Evolutionary conservation across 2,113 vertebrate species (phyloP).

Genomic region (Anarrhichthys ocellatus): DNA sequence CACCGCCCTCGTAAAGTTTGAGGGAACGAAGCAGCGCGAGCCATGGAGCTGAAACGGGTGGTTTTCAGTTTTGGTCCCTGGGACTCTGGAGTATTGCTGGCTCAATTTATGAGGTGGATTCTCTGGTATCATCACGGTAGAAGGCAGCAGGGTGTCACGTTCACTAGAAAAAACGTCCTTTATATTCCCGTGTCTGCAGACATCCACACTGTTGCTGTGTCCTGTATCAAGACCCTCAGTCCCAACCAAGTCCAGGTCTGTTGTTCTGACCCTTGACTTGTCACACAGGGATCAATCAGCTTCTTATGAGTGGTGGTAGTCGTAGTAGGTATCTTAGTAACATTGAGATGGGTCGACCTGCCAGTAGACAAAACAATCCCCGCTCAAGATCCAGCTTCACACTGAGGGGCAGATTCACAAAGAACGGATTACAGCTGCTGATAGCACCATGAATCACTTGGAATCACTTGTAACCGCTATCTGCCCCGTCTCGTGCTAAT

Average conservation of each 20-base stretch:
- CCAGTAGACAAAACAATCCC: neutral
- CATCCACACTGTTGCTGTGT: neutral
- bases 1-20: constrained; percentile 10
- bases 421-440: no score
- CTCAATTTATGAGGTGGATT: neutral
- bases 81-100: neutral
- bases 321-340: neutral
- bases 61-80: neutral
- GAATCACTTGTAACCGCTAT: no score
- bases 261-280: neutral
- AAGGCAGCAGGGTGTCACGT: neutral
- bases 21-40: neutral
- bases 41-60: neutral
- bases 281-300: neutral
- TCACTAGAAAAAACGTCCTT: neutral
- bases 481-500: no score
- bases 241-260: neutral
- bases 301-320: neutral
- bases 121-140: neutral
- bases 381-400: neutral
- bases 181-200: neutral
- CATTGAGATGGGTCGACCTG: neutral
- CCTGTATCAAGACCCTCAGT: constrained; percentile 3
- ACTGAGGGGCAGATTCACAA: neutral
- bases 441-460: no score